A percentile compares a stretch with the other conserved stretches of the same genome.
Evolutionary conservation across 2,797 vertebrate species (phyloP).

Genomic region (Acanthornis magna): DNA sequence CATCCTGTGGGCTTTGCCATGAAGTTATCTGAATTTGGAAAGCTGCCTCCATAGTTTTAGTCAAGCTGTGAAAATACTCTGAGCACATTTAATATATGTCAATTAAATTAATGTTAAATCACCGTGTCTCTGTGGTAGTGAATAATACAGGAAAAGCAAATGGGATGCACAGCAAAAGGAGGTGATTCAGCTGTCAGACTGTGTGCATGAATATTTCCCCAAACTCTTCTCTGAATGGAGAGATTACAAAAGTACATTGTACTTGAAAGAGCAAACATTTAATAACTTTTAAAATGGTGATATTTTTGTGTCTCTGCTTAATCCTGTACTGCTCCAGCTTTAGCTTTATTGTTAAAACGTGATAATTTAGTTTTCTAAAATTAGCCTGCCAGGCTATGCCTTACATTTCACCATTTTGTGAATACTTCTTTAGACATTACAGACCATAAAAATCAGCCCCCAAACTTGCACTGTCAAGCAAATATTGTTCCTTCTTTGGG

Average conservation of each 20-base stretch:
- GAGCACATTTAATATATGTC: constrained; percentile 30
- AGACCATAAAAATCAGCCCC: not conserved
- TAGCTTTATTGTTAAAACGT: not conserved
- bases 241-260: not conserved
- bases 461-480: not conserved
- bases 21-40: constrained; percentile 9
- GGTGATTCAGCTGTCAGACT: constrained; percentile 3
- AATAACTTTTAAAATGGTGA: not conserved
- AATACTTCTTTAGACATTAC: not conserved
- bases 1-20: not conserved
- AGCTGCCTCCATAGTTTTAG: not conserved
- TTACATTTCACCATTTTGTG: not conserved
- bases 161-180: not conserved
- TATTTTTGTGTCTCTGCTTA: not conserved
- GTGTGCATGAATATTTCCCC: not conserved
- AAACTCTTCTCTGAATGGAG: not conserved
- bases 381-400: not conserved
- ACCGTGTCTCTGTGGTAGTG: not conserved
- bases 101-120: constrained; percentile 64
- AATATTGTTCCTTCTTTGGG: not conserved
- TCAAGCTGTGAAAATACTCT: constrained; percentile 22
- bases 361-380: constrained; percentile 18
- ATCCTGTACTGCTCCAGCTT: not conserved
- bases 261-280: not conserved
- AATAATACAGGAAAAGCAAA: constrained; percentile 38